Evolutionary conservation across 2,797 vertebrate species (phyloP).

Genomic region (Cichlasoma orientale): DNA sequence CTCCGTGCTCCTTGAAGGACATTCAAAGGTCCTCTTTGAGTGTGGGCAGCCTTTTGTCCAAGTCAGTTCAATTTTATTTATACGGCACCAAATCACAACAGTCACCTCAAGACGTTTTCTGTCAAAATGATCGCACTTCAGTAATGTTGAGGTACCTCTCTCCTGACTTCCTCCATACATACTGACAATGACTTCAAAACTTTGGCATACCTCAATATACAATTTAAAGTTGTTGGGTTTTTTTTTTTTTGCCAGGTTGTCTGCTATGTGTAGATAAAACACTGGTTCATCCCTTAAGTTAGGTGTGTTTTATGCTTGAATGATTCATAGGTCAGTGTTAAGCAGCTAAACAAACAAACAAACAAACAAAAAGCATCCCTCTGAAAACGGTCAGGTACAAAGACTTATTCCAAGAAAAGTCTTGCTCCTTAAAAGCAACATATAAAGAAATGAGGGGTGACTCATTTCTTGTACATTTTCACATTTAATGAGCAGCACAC

Average conservation of each 20-base stretch:
- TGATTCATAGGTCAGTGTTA: too few species aligned
- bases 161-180: too few species aligned
- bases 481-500: neutral
- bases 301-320: too few species aligned
- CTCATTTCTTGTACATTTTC: neutral
- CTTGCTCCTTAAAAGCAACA: neutral
- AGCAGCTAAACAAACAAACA: neutral
- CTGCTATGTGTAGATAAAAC: too few species aligned
- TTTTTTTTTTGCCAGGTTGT: too few species aligned
- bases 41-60: neutral
- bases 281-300: too few species aligned
- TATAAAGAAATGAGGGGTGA: rapidly evolving
- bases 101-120: neutral
- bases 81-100: too few species aligned
- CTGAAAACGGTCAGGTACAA: neutral
- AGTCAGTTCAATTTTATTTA: too few species aligned
- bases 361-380: too few species aligned
- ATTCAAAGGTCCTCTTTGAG: neutral
- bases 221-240: too few species aligned
- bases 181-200: too few species aligned
- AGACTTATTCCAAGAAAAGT: neutral
- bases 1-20: neutral
- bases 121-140: neutral
- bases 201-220: too few species aligned
- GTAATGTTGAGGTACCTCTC: neutral